phyloP scores from a whole-genome alignment of 2,113 vertebrate species.

The western clawed frog (Xenopus tropicalis) region UCB_Xtro_10.0 CM004446.2:10829501-10830000 shows the following conservation, averaged over 20 bases:
- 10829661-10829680: slow-evolving; percentile 17
- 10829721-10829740: background rate
- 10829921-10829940: background rate
- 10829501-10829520: too few species aligned
- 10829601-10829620: slow-evolving; percentile 14
- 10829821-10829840: too few species aligned
- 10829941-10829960: slow-evolving; percentile 10
- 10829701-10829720: slow-evolving; percentile 6
- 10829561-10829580: slow-evolving; percentile 23
- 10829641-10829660: slow-evolving; percentile 22
- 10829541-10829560: too few species aligned
- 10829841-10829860: too few species aligned
- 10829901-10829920: too few species aligned
- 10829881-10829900: too few species aligned
- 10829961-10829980: background rate
- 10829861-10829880: too few species aligned
- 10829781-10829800: too few species aligned
- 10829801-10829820: too few species aligned
- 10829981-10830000: background rate
- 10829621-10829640: background rate
- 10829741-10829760: background rate
- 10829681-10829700: slow-evolving; percentile 24
- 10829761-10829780: too few species aligned
- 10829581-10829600: slow-evolving; percentile 21
- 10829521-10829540: too few species aligned